Evolutionary conservation across 2,797 vertebrate genomes (phyloP), one percentile per base, ranked within the genome.

Genomic region (Intellagama lesueurii): DNA sequence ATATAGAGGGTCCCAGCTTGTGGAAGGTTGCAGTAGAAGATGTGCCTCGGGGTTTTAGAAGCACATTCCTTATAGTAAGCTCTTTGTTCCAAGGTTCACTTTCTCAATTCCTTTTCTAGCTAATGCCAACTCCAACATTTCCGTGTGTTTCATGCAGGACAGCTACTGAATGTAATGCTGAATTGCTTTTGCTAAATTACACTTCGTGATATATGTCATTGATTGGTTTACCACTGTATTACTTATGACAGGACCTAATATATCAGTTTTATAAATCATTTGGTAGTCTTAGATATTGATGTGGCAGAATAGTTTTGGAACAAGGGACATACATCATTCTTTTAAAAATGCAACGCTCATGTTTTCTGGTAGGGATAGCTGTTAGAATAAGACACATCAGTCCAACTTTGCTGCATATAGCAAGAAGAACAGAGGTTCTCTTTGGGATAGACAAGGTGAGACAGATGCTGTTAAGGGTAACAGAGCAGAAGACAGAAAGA

Each of bases 151-250:
- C 49, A 56, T 26, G 28, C 14, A 81, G 66, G 66, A 70, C 9
- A 52, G 68, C 32, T 12, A 24, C 44, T 32, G 47, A 69, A 69
- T 35, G n/a, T 14, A 80, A 70, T 70, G 86, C 16, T 80, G 77
- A 70, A 87, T 87, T 80, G 77, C 86, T 80, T 69, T 87, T 70
- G 22, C 69, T 70, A 80, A 70, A 87, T 80, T 87, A 80, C 7
- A 87, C 44, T 80, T 56, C 35, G 66, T 52, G 32, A 69, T 80
- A 28, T 35, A 87, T 52, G n/a, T 19, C 77, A 72, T 49, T 87
- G 68, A 72, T 81, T 56, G 86, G 32, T 87, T 87, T 87, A 80
- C 68, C 77, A n/a, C 75, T 22, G 28, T 69, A 69, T 72, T 52
- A 68, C 70, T 72, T 87, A 60, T 28, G 47, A 70, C 64, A 80